phyloP scores from a whole-genome alignment of 1,140 invertebrate genomes.

The Magallana ariakensis region DNA sequence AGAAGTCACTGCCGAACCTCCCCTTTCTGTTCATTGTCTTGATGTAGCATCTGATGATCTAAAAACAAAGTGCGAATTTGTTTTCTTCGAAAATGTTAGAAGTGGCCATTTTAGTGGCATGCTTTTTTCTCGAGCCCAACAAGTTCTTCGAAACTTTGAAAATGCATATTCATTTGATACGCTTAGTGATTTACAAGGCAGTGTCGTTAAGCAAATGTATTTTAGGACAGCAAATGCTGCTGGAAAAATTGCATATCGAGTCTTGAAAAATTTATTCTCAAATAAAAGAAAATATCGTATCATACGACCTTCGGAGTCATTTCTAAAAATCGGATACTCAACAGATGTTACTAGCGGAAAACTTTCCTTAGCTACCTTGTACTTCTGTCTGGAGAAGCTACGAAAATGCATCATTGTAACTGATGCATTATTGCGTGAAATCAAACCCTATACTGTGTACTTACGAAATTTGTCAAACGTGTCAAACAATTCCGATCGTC shows the following conservation, averaged over 20 bases:
- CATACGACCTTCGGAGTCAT: background rate
- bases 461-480: too few species aligned
- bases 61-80: background rate
- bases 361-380: background rate
- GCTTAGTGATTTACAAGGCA: background rate
- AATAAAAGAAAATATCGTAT: background rate
- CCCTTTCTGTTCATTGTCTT: background rate
- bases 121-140: too few species aligned
- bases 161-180: background rate
- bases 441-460: background rate
- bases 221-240: background rate
- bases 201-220: background rate
- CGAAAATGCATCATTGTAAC: background rate
- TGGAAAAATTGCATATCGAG: background rate
- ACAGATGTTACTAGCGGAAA: background rate
- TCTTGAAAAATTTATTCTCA: background rate
- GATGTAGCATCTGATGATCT: background rate
- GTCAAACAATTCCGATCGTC: too few species aligned
- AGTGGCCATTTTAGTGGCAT: too few species aligned
- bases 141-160: too few species aligned
- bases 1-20: background rate
- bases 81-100: too few species aligned
- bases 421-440: background rate
- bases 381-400: background rate
- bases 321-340: background rate